Evolutionary conservation across 2,113 vertebrate genomes (phyloP), one percentile per base, ranked within the genome.

Genomic region (Sisor rabdophorus): DNA sequence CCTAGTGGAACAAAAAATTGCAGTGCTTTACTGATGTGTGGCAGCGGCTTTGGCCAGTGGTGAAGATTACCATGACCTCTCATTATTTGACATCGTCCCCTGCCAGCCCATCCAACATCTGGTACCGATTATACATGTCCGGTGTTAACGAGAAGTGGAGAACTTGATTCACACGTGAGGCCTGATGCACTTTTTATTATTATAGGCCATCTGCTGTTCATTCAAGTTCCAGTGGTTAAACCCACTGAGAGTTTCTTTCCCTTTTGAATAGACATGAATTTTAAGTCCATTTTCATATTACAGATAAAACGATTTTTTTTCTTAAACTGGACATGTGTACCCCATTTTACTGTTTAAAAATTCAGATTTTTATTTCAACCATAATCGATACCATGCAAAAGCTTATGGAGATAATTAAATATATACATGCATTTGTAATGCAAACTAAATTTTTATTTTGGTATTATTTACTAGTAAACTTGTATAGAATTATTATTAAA

Each of bases 51-150:
- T 36, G 72, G 71, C 50, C 58, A 56, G 30, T 59, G n/a, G 26
- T 47, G 67, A 54, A 48, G 28, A 64, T 65, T 24, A 75, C 58
- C 69, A 75, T 15, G 77, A 81, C 74, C 79, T 19, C 71, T 81
- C 71, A 83, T 81, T 83, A 85, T 70, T 78, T 47, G 40, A 58
- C 67, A 78, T 83, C 71, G 74, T 71, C 75, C 78, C 77, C 76
- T 81, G 79, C 74, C 79, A 77, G 50, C 71, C 65, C 69, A 81
- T 78, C 81, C 71, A 58, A 76, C 81, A 82, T 83, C 81, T 85
- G 84, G 84, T 81, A 80, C 70, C 80, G 80, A 73, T 85, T 83
- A 82, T 75, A 78, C 68, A 75, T 80, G 81, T 80, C 84, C 80
- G 77, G 32, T 9, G 32, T 65, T 85, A 83, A 85, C 60, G 47